Evolutionary conservation across 2,888 invertebrate genomes (phyloP), one percentile per base, ranked within the genome.

Genomic region (Argyresthia goedartella): DNA sequence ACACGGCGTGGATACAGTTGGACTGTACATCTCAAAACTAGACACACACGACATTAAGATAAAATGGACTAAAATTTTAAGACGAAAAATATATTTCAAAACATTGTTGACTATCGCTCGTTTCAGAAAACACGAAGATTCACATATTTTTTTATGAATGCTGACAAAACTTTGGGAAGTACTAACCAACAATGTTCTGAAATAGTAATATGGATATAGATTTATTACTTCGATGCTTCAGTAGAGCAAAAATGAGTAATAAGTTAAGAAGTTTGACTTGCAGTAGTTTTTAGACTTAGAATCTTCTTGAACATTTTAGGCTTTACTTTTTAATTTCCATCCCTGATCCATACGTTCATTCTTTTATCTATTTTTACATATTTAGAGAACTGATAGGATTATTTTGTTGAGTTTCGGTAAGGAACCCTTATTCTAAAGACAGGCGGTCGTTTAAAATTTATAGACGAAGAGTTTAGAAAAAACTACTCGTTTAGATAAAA

Each of bases 41-140:
- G 59, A 65, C 70, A 76, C 74, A 65, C 71, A 76, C 76, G 61
- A 74, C 76, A 76, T 64, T 65, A 59, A 75, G 71, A 74, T 66
- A 60, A 59, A 8, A 33, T 33, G 25, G 33, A 25, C 11, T 15
- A 61, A 60, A 57, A 59, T 53, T 59, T 25, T 15, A 14, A 15
- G 4, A 44, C 4, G 14, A 44, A 16, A 15, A 8, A 44, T 39
- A 39, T 25, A 39, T 56, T 60, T 56, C 57, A 59, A 62, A 62
- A 62, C 62, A 67, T 66, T 63, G 61, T 14, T 39, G n/a, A n/a
- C n/a, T 3, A 7, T 3, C 10, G 25, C 25, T 25, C 25, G 25
- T 25, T 6, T 25, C 4, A 7, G n/a, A 39, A 11, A 39, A 39
- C 10, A 39, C 8, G 11, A n/a, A 39, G 10, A 10, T 39, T 39